These are phyloP conservation scores for Hemitrygon akajei DNA, from an alignment of 2,797 vertebrate species.

Conservation along the genomic window DNA sequence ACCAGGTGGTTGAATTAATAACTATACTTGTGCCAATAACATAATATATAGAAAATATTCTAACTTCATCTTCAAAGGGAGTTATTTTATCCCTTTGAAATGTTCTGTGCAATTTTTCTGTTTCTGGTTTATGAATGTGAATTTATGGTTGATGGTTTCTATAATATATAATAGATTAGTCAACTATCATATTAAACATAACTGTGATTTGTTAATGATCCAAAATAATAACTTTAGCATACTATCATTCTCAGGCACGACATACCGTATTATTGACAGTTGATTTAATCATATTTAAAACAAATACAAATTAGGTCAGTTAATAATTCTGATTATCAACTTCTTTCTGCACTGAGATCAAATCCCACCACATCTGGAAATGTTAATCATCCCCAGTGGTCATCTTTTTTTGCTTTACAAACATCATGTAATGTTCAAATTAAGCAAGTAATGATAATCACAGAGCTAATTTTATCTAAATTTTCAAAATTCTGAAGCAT, in stretches of 20 bases:
- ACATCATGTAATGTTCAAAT: neutral
- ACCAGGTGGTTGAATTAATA: constrained; percentile 8
- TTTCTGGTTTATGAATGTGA: neutral
- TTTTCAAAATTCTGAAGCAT: constrained; percentile 1
- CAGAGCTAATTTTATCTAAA: neutral
- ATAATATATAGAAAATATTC: neutral
- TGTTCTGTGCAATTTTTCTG: neutral
- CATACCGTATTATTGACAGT: neutral
- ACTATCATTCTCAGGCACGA: no score
- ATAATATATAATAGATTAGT: neutral
- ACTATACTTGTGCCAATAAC: neutral
- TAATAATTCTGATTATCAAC: neutral
- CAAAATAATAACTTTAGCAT: constrained; percentile 1
- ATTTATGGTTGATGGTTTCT: neutral
- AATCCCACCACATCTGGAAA: constrained; percentile 7
- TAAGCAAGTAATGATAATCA: neutral
- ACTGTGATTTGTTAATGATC: neutral
- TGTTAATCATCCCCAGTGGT: neutral
- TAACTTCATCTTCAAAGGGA: neutral
- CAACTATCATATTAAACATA: neutral
- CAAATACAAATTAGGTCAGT: neutral
- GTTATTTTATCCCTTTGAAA: neutral
- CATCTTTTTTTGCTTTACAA: neutral
- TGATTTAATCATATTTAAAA: constrained; percentile 14
- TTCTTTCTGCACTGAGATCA: neutral